phyloP scores from a whole-genome alignment of 2,888 invertebrate species.

The Luperina testacea region DNA sequence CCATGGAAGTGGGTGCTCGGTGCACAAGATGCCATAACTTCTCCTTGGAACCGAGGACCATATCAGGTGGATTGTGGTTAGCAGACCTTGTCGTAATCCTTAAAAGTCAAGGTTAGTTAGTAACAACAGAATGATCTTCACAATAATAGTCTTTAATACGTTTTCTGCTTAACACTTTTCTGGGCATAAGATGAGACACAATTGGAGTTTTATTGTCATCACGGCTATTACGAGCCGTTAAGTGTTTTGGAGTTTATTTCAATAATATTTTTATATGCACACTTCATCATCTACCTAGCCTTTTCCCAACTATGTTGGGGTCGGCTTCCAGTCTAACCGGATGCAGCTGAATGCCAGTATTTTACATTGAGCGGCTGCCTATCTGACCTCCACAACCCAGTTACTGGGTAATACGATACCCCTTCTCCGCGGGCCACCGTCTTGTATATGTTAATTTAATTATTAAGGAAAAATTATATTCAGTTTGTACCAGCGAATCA shows the following conservation, averaged over 20 bases:
- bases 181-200: not conserved
- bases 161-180: not conserved
- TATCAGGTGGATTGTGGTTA: constrained; percentile 10
- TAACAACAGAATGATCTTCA: not conserved
- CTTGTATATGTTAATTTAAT: no score
- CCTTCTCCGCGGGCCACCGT: no score
- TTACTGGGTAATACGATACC: no score
- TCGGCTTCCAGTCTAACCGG: no score
- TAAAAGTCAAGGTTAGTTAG: not conserved
- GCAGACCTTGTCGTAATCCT: not conserved
- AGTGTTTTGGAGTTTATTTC: not conserved
- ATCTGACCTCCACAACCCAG: no score
- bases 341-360: no score
- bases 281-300: no score
- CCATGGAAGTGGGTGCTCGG: not conserved
- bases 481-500: no score
- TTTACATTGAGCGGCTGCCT: no score
- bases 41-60: not conserved
- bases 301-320: no score
- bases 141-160: not conserved
- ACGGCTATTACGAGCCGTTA: not conserved
- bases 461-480: no score
- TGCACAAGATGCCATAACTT: constrained; percentile 21
- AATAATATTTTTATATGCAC: not conserved
- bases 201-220: not conserved